phyloP scores from a whole-genome alignment of 2,797 vertebrate genomes.

The Sebastolobus altivelis region DNA sequence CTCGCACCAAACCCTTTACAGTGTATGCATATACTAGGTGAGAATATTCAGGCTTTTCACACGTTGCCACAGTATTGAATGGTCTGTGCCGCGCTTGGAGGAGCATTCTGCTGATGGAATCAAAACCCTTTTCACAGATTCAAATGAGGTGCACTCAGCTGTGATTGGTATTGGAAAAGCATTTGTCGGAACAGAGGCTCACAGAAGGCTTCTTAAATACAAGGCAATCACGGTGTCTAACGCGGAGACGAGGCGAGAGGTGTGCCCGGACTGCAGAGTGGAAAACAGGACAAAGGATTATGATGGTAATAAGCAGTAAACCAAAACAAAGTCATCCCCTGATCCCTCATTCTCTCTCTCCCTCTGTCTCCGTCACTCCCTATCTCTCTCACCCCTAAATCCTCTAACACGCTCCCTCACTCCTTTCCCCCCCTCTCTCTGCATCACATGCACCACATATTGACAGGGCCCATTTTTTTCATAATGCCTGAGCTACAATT shows the following conservation, averaged over 20 bases:
- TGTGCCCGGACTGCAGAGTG: slow-evolving; percentile 85
- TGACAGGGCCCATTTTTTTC: slow-evolving; percentile 79
- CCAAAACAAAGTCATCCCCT: slow-evolving; percentile 88
- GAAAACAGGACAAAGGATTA: slow-evolving; percentile 86
- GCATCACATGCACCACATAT: slow-evolving; percentile 77
- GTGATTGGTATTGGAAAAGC: slow-evolving; percentile 90
- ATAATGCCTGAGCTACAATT: slow-evolving; percentile 83
- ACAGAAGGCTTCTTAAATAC: slow-evolving; percentile 87
- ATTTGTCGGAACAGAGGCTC: slow-evolving; percentile 86
- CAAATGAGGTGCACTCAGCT: slow-evolving; percentile 88
- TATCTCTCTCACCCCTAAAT: slow-evolving; percentile 75
- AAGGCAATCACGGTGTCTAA: slow-evolving; percentile 86
- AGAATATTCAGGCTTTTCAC: slow-evolving; percentile 79
- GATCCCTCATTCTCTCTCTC: slow-evolving; percentile 78
- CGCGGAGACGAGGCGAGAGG: slow-evolving; percentile 80
- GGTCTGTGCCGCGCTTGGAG: slow-evolving; percentile 79
- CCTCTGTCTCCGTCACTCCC: slow-evolving; percentile 44
- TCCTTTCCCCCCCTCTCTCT: slow-evolving; percentile 30
- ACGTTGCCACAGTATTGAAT: slow-evolving; percentile 80
- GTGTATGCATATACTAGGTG: slow-evolving; percentile 70
- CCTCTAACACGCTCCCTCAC: slow-evolving; percentile 60
- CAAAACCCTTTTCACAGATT: slow-evolving; percentile 88
- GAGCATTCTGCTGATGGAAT: slow-evolving; percentile 89
- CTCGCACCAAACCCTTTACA: slow-evolving; percentile 62
- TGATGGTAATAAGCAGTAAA: slow-evolving; percentile 88